These are phyloP conservation scores for Lasaia peninsularis DNA, from an alignment of 1,140 invertebrate species.

Conservation along the genomic window DNA sequence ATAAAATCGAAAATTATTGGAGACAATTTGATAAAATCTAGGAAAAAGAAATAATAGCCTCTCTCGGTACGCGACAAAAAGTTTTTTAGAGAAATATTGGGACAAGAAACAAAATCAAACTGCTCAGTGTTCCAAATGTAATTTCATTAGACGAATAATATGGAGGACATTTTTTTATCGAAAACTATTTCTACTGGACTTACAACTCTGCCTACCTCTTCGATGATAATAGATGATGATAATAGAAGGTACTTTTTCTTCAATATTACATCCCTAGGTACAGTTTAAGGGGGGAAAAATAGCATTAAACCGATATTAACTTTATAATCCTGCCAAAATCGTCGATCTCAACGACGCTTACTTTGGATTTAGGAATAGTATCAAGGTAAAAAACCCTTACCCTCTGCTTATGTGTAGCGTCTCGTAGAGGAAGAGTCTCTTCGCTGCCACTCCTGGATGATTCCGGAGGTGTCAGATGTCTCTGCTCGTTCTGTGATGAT, in stretches of 20 bases:
- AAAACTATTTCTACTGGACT: background rate
- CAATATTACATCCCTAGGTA: too few species aligned
- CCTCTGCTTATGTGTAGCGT: conserved; percentile 49
- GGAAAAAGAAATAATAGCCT: background rate
- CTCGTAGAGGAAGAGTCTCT: conserved; percentile 56
- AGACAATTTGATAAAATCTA: background rate
- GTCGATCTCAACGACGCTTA: too few species aligned
- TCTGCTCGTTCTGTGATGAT: conserved; percentile 66
- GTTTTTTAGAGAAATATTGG: too few species aligned
- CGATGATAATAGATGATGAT: background rate
- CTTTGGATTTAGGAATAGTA: background rate
- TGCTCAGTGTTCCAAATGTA: too few species aligned
- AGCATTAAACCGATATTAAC: too few species aligned
- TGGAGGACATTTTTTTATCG: too few species aligned
- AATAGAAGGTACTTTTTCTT: too few species aligned
- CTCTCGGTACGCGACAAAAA: too few species aligned
- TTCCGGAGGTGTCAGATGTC: conserved; percentile 63
- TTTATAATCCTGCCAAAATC: too few species aligned
- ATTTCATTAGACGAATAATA: background rate
- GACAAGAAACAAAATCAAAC: too few species aligned
- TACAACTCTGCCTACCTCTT: background rate
- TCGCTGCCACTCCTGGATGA: conserved; percentile 69
- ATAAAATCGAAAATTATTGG: background rate
- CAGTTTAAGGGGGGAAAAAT: too few species aligned
- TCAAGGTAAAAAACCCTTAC: conserved; percentile 28